Conservation (phyloP, 2,113 vertebrate species). For the Rhineura floridana region DNA sequence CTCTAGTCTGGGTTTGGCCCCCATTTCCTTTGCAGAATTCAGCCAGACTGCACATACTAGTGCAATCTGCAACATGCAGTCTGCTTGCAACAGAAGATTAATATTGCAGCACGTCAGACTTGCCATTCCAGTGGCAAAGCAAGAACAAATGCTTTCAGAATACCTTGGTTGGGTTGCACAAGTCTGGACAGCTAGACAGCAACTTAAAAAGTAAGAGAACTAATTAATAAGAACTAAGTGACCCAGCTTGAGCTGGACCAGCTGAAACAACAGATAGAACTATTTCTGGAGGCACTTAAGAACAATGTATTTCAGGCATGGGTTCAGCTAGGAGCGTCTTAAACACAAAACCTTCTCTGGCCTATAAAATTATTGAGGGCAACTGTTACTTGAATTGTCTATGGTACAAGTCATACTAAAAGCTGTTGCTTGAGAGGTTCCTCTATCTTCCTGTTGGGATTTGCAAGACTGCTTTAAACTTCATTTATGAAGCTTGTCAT, state of each 20-base stretch:
- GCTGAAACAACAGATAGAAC: conserved; percentile 86
- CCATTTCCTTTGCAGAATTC: conserved; percentile 70
- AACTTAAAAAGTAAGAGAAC: conserved; percentile 93
- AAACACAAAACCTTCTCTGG: conserved; percentile 64
- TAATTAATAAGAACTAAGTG: conserved; percentile 89
- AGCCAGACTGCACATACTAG: conserved; percentile 43
- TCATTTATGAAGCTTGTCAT: conserved; percentile 21
- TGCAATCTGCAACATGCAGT: conserved; percentile 59
- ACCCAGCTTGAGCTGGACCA: conserved; percentile 86
- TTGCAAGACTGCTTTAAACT: background rate
- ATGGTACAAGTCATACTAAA: background rate
- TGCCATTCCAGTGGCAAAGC: conserved; percentile 67
- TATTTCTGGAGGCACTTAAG: conserved; percentile 87
- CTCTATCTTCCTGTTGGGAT: conserved; percentile 50
- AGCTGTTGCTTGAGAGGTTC: conserved; percentile 47
- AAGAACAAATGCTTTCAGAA: conserved; percentile 89
- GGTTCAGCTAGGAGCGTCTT: conserved; percentile 84
- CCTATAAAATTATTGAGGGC: no score
- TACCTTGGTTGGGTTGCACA: conserved; percentile 86
- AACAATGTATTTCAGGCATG: no score
- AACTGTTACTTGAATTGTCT: background rate
- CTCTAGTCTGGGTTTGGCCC: conserved; percentile 68
- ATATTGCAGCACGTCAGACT: conserved; percentile 66
- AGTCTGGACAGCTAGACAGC: conserved; percentile 88
- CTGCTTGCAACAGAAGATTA: conserved; percentile 63